Percentiles rank a stretch among this genome's conserved stretches.
Evolutionary conservation across 2,113 vertebrate species (phyloP).

Genomic region (Pituophis catenifer): DNA sequence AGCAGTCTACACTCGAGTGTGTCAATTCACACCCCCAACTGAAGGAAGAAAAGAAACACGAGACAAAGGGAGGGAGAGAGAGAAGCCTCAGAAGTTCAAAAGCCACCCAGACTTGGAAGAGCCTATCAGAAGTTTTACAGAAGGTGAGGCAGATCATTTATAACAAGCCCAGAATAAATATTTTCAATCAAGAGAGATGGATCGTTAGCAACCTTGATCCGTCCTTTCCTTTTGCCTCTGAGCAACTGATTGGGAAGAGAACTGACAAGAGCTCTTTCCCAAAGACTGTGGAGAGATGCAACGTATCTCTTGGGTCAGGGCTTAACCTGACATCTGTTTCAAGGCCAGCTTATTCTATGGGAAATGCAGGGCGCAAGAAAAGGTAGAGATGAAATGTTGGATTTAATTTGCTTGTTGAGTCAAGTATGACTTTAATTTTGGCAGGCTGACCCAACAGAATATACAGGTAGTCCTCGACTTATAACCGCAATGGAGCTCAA

Average conservation of each 20-base stretch:
- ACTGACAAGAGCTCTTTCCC: slow-evolving; percentile 8
- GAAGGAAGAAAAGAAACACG: slow-evolving; percentile 38
- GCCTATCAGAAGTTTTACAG: slow-evolving; percentile 56
- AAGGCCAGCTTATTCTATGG: too few relatives aligned
- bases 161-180: slow-evolving; percentile 68
- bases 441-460: too few relatives aligned
- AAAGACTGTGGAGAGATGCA: not conserved
- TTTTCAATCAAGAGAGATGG: slow-evolving; percentile 54
- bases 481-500: too few relatives aligned
- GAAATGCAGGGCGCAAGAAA: not conserved
- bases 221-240: slow-evolving; percentile 43
- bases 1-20: slow-evolving; percentile 6
- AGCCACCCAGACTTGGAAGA: slow-evolving; percentile 50
- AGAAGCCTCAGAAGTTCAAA: slow-evolving; percentile 9
- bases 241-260: not conserved
- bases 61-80: slow-evolving; percentile 51
- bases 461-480: too few relatives aligned
- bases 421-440: too few relatives aligned
- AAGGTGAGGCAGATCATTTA: slow-evolving; percentile 50
- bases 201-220: slow-evolving; percentile 44
- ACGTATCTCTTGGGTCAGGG: not conserved
- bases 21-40: slow-evolving; percentile 44
- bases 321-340: not conserved
- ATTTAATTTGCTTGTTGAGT: too few relatives aligned
- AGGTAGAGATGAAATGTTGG: not conserved